Percentiles rank a stretch among this genome's conserved stretches.
Evolutionary conservation across 2,113 vertebrate species (phyloP).

Genomic region (Rhombomys opimus): DNA sequence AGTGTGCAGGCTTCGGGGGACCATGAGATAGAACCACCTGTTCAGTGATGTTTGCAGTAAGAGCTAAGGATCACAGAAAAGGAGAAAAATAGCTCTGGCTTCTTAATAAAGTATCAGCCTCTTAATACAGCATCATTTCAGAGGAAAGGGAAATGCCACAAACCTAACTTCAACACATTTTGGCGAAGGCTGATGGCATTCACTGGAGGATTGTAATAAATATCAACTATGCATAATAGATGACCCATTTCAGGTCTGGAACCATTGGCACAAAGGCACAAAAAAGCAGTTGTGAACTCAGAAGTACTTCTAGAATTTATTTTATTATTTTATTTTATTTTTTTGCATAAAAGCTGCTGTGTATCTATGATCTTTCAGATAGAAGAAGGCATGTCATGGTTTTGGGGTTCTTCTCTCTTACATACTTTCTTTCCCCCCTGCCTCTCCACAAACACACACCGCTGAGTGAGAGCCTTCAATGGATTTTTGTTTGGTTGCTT

Average conservation of each 20-base stretch:
- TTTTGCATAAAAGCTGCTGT: not conserved
- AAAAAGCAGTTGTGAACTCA: conserved; percentile 20
- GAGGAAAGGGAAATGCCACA: conserved; percentile 69
- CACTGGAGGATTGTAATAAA: conserved; percentile 57
- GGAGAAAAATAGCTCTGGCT: conserved; percentile 77
- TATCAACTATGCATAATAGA: conserved; percentile 56
- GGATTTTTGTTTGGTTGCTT: not conserved
- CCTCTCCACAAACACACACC: not conserved
- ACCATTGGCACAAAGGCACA: not conserved
- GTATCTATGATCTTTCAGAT: not conserved
- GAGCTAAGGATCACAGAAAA: conserved; percentile 79
- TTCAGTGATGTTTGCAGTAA: conserved; percentile 82
- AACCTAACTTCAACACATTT: conserved; percentile 73
- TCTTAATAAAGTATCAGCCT: conserved; percentile 82
- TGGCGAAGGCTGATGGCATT: conserved; percentile 27
- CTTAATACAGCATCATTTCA: conserved; percentile 54
- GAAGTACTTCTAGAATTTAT: not conserved
- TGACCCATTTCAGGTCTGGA: conserved; percentile 58
- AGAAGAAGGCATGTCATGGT: not conserved
- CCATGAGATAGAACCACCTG: conserved; percentile 78
- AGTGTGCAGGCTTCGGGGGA: conserved; percentile 79
- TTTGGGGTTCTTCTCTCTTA: not conserved
- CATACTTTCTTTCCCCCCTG: not conserved
- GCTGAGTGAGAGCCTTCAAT: not conserved
- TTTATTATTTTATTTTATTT: not conserved